phyloP scores from a whole-genome alignment of 2,888 invertebrate genomes.

The Agrochola circellaris region DNA sequence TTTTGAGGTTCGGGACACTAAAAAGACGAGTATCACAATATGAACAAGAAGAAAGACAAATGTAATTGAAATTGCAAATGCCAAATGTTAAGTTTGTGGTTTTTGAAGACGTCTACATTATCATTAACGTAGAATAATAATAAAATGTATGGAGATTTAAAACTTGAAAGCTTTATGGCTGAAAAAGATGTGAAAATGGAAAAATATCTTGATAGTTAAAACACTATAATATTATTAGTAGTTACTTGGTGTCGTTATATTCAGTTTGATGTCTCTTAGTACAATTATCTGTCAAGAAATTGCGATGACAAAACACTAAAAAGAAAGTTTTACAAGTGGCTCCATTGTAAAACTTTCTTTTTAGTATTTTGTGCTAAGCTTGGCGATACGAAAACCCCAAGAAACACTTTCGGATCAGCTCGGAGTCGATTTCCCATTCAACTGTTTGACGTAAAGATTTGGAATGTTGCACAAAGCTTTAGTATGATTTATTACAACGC shows the following conservation, averaged over 20 bases:
- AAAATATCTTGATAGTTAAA: background rate
- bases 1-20: too few species aligned
- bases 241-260: background rate
- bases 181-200: background rate
- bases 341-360: background rate
- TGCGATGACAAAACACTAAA: too few species aligned
- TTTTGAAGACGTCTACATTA: constrained; percentile 48
- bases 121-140: constrained; percentile 32
- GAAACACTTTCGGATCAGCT: background rate
- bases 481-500: background rate
- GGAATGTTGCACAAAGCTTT: background rate
- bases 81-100: constrained; percentile 58
- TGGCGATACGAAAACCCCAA: too few species aligned
- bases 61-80: constrained; percentile 59
- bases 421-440: background rate
- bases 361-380: background rate
- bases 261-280: background rate
- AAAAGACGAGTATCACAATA: constrained; percentile 21
- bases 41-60: constrained; percentile 29
- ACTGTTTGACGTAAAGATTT: background rate
- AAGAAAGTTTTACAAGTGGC: too few species aligned
- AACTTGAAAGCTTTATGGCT: background rate
- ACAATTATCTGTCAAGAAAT: background rate
- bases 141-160: constrained; percentile 1
- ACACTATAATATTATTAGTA: too few species aligned